Percentiles rank a stretch among this genome's conserved stretches.
Evolutionary conservation across 2,797 vertebrate genomes (phyloP).

Genomic region (Anomalospiza imberbis): DNA sequence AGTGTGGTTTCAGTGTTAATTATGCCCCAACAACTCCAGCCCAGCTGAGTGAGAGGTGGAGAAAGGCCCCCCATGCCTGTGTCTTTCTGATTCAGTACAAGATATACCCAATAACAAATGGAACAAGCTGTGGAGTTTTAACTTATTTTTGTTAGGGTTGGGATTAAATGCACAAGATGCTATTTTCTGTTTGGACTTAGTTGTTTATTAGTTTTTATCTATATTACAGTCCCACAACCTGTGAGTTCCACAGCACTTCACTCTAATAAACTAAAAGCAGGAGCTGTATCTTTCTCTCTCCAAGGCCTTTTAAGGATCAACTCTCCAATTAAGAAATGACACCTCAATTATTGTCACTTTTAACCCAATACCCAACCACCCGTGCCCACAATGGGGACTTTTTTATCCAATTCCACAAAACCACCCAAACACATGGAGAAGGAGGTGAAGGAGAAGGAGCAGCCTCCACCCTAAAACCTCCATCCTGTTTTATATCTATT

Average conservation of each 20-base stretch:
- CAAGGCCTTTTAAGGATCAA: background rate
- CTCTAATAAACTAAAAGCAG: background rate
- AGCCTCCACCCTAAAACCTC: background rate
- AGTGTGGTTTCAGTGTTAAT: background rate
- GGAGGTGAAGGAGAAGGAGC: background rate
- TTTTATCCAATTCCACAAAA: background rate
- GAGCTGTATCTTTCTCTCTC: background rate
- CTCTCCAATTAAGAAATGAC: background rate
- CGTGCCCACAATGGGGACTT: fast-evolving
- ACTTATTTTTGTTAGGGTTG: background rate
- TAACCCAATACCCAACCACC: background rate
- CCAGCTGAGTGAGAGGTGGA: background rate
- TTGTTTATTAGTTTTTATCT: background rate
- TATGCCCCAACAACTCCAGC: background rate
- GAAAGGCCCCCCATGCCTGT: background rate
- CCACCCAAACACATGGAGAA: background rate
- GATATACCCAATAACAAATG: fast-evolving
- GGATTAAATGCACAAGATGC: background rate
- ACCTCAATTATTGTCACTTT: background rate
- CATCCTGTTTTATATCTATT: background rate
- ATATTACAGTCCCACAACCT: background rate
- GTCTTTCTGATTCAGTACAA: background rate
- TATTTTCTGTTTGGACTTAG: background rate
- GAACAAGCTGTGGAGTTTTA: background rate
- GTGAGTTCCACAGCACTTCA: background rate